Evolutionary conservation across 2,797 vertebrate genomes (phyloP).

Genomic region (Eulemur rubriventer): DNA sequence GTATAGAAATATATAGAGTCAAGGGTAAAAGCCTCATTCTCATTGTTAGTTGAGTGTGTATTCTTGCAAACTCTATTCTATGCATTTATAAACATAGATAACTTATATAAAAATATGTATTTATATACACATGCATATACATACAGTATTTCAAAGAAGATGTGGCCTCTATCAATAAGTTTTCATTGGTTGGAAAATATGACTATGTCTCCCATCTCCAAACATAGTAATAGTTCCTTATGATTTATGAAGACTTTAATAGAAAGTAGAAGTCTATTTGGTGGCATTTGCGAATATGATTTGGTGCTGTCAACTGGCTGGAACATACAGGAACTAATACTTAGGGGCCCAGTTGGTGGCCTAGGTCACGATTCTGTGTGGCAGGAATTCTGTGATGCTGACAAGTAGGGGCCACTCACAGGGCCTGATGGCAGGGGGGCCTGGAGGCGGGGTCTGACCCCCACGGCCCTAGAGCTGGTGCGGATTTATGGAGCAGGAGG

Average conservation of each 20-base stretch:
- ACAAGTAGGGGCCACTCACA: not conserved
- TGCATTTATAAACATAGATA: not conserved
- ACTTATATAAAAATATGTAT: not conserved
- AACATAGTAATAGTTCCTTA: not conserved
- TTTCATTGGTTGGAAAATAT: constrained; percentile 1
- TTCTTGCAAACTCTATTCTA: not conserved
- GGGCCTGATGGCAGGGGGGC: not conserved
- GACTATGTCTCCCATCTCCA: not conserved
- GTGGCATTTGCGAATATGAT: not conserved
- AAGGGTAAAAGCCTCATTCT: not conserved
- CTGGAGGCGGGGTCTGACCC: not conserved
- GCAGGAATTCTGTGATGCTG: not conserved
- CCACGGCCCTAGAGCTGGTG: not conserved
- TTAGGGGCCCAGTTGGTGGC: not conserved
- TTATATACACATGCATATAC: not conserved
- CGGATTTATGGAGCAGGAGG: not conserved
- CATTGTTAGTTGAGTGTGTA: not conserved
- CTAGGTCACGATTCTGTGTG: not conserved
- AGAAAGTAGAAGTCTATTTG: not conserved
- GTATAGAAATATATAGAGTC: not conserved
- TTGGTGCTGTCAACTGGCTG: not conserved
- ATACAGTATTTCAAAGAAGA: constrained; percentile 2
- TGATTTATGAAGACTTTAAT: not conserved
- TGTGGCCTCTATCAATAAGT: not conserved
- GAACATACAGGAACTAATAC: not conserved